Conservation (phyloP, 1,140 invertebrate genomes). For the Aphis craccivora region DNA sequence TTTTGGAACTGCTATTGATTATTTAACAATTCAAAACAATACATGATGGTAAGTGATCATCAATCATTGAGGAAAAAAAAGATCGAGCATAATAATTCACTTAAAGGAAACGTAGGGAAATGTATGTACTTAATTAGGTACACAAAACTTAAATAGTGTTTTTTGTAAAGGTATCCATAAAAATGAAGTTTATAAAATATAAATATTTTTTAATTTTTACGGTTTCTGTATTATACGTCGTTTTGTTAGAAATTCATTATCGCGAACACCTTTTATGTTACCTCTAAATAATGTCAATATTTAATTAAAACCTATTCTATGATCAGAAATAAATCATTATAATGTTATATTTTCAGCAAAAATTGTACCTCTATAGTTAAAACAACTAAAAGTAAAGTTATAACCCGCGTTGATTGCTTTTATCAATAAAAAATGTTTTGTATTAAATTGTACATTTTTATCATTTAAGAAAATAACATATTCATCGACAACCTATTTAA, state of each 20-base stretch:
- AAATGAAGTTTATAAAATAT: background rate
- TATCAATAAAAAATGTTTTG: background rate
- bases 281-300: background rate
- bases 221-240: background rate
- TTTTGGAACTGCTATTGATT: background rate
- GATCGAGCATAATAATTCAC: conserved; percentile 5
- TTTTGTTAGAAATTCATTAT: background rate
- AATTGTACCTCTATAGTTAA: background rate
- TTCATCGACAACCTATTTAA: background rate
- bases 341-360: background rate
- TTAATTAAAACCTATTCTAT: background rate
- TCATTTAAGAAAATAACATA: background rate
- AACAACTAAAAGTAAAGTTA: background rate
- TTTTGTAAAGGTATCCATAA: background rate
- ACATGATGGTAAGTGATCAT: background rate
- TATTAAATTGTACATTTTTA: background rate
- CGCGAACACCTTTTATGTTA: background rate
- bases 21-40: conserved; percentile 35
- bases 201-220: background rate
- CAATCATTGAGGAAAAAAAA: conserved; percentile 3
- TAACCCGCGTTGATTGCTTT: background rate
- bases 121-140: conserved; percentile 5
- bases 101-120: background rate
- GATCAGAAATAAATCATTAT: background rate
- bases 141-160: background rate